These are phyloP conservation scores for Willisornis vidua DNA, from an alignment of 2,113 vertebrate species.

Conservation along the genomic window DNA sequence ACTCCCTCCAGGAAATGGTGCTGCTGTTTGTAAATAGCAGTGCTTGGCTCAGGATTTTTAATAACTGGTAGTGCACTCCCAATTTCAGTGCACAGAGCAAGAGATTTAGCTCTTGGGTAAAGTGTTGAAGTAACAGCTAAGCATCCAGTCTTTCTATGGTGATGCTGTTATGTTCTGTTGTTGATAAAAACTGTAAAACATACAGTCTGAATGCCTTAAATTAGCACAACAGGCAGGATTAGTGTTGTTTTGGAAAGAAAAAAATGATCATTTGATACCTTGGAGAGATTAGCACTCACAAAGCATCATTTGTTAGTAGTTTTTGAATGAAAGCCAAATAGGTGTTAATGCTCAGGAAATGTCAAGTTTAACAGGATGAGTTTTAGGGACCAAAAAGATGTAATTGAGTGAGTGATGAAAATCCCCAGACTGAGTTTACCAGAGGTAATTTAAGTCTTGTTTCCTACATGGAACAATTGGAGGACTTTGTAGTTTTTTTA, in stretches of 20 bases:
- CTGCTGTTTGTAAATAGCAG: constrained; percentile 36
- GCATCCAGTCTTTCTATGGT: background rate
- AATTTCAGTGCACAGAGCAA: background rate
- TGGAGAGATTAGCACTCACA: background rate
- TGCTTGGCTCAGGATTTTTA: constrained; percentile 18
- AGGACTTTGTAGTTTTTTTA: background rate
- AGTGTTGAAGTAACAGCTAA: background rate
- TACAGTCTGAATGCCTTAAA: accelerated
- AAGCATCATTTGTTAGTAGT: background rate
- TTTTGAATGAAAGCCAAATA: background rate
- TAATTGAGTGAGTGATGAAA: background rate
- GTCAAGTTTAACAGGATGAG: background rate
- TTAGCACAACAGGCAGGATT: background rate
- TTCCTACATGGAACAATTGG: background rate
- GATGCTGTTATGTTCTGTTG: background rate
- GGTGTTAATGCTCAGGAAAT: background rate
- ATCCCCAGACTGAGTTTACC: background rate
- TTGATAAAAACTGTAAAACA: background rate
- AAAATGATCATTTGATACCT: background rate
- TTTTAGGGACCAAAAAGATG: background rate
- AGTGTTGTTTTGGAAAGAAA: background rate
- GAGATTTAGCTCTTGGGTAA: background rate
- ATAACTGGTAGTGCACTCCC: background rate
- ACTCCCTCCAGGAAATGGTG: constrained; percentile 44
- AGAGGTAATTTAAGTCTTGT: background rate